Evolutionary conservation across 1,140 invertebrate species (phyloP).

Genomic region (Lepidurus packardi): DNA sequence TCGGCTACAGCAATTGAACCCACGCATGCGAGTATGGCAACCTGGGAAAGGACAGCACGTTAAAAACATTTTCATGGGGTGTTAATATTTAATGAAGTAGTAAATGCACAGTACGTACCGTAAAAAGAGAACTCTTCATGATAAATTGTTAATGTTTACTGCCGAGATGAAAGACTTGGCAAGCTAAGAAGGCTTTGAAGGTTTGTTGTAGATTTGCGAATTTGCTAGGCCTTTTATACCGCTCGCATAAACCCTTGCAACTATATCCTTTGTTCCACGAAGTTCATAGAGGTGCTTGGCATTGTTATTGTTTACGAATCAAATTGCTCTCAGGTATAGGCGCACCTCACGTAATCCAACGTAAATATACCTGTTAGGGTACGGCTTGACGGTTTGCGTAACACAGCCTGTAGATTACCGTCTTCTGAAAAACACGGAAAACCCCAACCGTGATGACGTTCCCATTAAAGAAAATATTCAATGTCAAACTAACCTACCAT

Average conservation of each 20-base stretch:
- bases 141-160: neutral
- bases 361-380: no score
- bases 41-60: neutral
- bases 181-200: neutral
- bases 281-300: neutral
- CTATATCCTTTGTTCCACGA: neutral
- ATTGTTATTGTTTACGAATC: neutral
- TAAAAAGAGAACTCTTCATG: neutral
- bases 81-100: neutral
- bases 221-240: conserved; percentile 10
- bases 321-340: neutral
- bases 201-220: neutral
- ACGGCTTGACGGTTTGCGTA: no score
- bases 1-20: neutral
- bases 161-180: neutral
- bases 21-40: neutral
- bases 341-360: neutral
- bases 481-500: no score
- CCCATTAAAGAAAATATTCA: no score
- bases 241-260: neutral
- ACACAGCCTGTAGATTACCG: no score
- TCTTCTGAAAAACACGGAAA: no score
- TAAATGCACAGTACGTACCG: neutral
- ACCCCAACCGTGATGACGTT: no score
- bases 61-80: neutral